A percentile compares a stretch with the other conserved stretches of the same genome.
Evolutionary conservation across 2,113 vertebrate species (phyloP).

Genomic region (Rana temporaria): DNA sequence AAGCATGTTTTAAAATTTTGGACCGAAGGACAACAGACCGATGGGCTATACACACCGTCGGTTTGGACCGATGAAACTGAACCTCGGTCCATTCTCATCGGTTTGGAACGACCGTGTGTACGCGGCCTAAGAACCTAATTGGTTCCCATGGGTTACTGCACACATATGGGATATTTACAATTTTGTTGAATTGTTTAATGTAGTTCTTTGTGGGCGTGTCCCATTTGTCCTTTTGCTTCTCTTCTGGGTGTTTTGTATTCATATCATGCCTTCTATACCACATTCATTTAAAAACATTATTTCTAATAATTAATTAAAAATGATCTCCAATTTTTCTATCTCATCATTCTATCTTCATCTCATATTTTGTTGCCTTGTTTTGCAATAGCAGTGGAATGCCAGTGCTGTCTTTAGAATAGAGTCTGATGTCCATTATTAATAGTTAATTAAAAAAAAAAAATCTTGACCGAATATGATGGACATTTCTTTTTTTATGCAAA

Average conservation of each 20-base stretch:
- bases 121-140: too few relatives aligned
- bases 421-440: conserved; percentile 29
- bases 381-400: not conserved
- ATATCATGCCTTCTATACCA: not conserved
- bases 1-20: too few relatives aligned
- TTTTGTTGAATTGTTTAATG: too few relatives aligned
- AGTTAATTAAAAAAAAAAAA: conserved; percentile 34
- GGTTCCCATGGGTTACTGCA: too few relatives aligned
- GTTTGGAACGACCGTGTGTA: too few relatives aligned
- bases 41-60: too few relatives aligned
- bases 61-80: too few relatives aligned
- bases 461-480: conserved; percentile 47
- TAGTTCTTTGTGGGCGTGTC: too few relatives aligned
- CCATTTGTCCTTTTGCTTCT: not conserved
- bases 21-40: too few relatives aligned
- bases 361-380: not conserved
- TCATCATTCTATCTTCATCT: not conserved
- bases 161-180: too few relatives aligned
- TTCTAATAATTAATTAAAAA: conserved; percentile 9
- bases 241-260: not conserved
- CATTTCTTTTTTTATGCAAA: conserved; percentile 49
- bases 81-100: too few relatives aligned
- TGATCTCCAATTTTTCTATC: conserved; percentile 2
- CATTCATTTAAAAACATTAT: not conserved
- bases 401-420: not conserved